Evolutionary conservation across 2,888 invertebrate species (phyloP).

Genomic region (Ariolimax columbianus): DNA sequence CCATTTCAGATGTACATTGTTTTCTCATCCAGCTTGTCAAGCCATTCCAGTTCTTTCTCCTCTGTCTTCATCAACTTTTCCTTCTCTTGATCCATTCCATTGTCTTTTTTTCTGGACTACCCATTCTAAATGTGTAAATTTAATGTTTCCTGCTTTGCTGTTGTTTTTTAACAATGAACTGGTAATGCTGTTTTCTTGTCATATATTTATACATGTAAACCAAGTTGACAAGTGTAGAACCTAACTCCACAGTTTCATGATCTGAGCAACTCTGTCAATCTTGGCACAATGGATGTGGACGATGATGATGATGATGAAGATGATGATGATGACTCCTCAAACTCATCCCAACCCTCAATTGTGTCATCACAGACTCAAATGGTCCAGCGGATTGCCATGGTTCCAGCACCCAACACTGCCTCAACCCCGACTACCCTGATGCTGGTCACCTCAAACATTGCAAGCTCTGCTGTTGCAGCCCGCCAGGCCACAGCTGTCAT

Average conservation of each 20-base stretch:
- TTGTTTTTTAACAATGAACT: no score
- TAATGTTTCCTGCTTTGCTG: no score
- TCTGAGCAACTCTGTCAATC: conserved; percentile 70
- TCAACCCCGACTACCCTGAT: conserved; percentile 68
- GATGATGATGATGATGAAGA: conserved; percentile 54
- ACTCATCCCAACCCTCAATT: conserved; percentile 51
- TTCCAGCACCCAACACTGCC: conserved; percentile 21
- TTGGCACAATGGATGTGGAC: conserved; percentile 65
- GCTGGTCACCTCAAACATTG: conserved; percentile 57
- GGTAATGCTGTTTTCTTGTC: no score
- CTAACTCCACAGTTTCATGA: conserved; percentile 72
- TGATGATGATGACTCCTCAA: conserved; percentile 55
- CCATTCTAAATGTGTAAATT: no score
- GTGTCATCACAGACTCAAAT: conserved; percentile 56
- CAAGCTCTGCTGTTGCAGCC: conserved; percentile 48
- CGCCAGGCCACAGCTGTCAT: conserved; percentile 53
- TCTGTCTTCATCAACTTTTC: no score
- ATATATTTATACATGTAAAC: no score
- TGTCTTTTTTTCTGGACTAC: no score
- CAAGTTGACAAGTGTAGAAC: no score
- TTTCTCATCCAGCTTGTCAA: no score
- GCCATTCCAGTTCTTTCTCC: no score
- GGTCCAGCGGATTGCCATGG: conserved; percentile 48
- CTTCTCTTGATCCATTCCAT: no score
- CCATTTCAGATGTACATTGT: no score